Evolutionary conservation across 2,888 invertebrate species (phyloP), one percentile per base, ranked within the genome.

Genomic region (Muschampia plurimacula): DNA sequence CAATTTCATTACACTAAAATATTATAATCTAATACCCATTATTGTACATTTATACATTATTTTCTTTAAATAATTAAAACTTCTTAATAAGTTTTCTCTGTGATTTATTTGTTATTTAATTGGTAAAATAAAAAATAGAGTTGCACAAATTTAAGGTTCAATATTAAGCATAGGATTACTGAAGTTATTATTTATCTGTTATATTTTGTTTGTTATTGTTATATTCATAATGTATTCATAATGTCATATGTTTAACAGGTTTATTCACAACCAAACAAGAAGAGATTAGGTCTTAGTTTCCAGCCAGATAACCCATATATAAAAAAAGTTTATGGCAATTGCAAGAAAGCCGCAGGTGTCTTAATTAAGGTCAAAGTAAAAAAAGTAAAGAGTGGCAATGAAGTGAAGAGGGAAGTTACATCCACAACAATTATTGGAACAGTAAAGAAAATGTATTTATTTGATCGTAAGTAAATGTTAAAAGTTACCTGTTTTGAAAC

Each of bases 271-370:
- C 86, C 91, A 71, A 84, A 78, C 49, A 92, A 96, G 73, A 95
- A 96, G 78, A 95, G 97, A 60, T 85, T 98, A 72, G 97, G 97
- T 77, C 84, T 99, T 13, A 95, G 95, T 72, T 98, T 97, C 85
- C 96, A 98, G 79, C 98, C 98, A 0, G 95, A 96, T 1, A 98
- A 98, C 90, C 95, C 96, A 13, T 98, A 95, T 84, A 96, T 97
- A 75, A 98, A 98, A 85, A 96, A 97, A 62, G 95, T 96, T 0
- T 96, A 95, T 88, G 97, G 97, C 0, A 97, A 97, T 79, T 92
- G 95, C 74, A 95, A 95, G 75, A 92, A 92, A 69, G 95, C 96
- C 0, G 95, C 96, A 2, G 97, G 97, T 7, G 91, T 99, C 22
- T 85, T 99, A 64, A 84, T 99, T 10, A 97, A 96, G 85, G 92